Percentiles rank a stretch among this genome's conserved stretches.
These are phyloP conservation scores for Poecilia gillii DNA, from an alignment of 2,797 vertebrate genomes.

Conservation along the genomic window DNA sequence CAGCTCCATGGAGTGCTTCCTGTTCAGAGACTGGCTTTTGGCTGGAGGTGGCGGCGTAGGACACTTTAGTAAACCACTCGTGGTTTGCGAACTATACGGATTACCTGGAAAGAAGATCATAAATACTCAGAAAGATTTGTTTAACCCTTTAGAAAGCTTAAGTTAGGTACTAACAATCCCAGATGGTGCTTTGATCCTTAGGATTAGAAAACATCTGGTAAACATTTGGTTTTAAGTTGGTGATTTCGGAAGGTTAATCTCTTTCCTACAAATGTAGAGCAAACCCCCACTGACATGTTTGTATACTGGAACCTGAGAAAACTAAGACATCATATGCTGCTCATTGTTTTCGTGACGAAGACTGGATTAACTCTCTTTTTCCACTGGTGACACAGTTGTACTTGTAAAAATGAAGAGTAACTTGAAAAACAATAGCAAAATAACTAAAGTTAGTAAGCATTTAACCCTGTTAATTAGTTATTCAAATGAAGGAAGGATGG, in stretches of 20 bases:
- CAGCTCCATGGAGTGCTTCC: slow-evolving; percentile 95
- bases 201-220: neutral
- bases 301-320: neutral
- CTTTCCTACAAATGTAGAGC: neutral
- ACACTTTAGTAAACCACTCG: slow-evolving; percentile 94
- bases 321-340: neutral
- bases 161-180: neutral
- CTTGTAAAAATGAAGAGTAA: neutral
- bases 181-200: neutral
- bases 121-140: neutral
- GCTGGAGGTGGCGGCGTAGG: slow-evolving; percentile 92
- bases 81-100: slow-evolving; percentile 91
- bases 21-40: slow-evolving; percentile 90
- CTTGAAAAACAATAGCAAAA: neutral
- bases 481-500: neutral
- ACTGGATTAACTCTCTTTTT: neutral
- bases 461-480: neutral
- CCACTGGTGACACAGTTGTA: neutral
- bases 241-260: neutral
- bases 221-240: neutral
- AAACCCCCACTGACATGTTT: neutral
- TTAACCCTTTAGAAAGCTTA: neutral
- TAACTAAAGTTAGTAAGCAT: neutral
- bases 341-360: neutral
- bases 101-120: slow-evolving; percentile 81